Percentiles rank a stretch among this genome's conserved stretches.
Evolutionary conservation across 2,113 vertebrate species (phyloP).

Genomic region (Neogale vison): DNA sequence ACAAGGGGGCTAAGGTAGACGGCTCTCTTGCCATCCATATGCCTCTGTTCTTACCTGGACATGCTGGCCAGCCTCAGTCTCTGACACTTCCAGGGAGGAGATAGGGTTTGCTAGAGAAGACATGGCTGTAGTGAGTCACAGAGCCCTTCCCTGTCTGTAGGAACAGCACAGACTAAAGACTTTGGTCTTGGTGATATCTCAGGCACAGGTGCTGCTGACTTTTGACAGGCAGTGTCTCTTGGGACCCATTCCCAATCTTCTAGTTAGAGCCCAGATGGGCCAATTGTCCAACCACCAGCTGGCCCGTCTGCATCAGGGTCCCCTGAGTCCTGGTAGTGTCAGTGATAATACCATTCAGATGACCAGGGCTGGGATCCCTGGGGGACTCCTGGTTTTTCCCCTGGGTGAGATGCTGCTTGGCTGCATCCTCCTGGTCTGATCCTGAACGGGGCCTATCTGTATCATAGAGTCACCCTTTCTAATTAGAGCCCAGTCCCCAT

Average conservation of each 20-base stretch:
- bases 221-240: neutral
- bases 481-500: neutral
- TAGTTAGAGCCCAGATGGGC: neutral
- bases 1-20: neutral
- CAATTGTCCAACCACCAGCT: neutral
- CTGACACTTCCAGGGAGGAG: neutral
- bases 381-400: neutral
- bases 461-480: neutral
- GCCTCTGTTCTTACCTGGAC: conserved; percentile 46
- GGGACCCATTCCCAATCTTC: neutral
- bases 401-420: neutral
- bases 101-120: neutral
- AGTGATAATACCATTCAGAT: neutral
- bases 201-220: neutral
- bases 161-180: neutral
- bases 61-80: neutral
- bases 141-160: neutral
- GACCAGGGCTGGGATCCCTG: neutral
- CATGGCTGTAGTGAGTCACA: neutral
- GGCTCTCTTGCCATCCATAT: neutral
- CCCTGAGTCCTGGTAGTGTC: neutral
- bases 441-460: neutral
- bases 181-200: too few species aligned
- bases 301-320: neutral
- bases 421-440: neutral